Conservation (phyloP, 2,888 invertebrate species). For the Dioctria linearis region DNA sequence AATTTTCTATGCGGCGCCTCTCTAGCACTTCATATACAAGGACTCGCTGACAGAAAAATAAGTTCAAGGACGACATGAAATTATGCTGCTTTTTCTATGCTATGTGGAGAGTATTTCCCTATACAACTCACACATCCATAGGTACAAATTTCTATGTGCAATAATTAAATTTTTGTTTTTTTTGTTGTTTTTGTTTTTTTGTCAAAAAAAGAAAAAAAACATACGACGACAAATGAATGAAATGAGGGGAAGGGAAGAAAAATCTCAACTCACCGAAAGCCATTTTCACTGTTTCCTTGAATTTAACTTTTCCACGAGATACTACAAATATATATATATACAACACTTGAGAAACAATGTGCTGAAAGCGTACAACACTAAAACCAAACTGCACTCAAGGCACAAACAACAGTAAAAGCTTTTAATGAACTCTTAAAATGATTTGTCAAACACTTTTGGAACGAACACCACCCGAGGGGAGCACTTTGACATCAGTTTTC, state of each 20-base stretch:
- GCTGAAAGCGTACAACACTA: not conserved
- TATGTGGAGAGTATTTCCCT: no score
- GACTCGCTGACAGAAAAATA: not conserved
- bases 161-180: no score
- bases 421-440: slow-evolving; percentile 51
- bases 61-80: slow-evolving; percentile 41
- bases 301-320: slow-evolving; percentile 13
- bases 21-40: not conserved
- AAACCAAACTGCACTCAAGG: slow-evolving; percentile 25
- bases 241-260: not conserved
- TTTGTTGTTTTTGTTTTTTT: no score
- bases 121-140: no score
- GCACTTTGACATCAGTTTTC: slow-evolving; percentile 42
- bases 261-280: slow-evolving; percentile 54
- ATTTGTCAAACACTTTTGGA: slow-evolving; percentile 46
- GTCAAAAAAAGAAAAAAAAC: no score
- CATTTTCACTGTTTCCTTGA: slow-evolving; percentile 52
- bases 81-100: not conserved
- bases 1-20: not conserved
- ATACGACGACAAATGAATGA: not conserved
- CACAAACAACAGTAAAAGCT: slow-evolving; percentile 36
- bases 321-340: not conserved
- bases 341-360: slow-evolving; percentile 2
- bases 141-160: no score
- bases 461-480: slow-evolving; percentile 35